Evolutionary conservation across 2,888 invertebrate species (phyloP).

Genomic region (Acholoe squamosa): DNA sequence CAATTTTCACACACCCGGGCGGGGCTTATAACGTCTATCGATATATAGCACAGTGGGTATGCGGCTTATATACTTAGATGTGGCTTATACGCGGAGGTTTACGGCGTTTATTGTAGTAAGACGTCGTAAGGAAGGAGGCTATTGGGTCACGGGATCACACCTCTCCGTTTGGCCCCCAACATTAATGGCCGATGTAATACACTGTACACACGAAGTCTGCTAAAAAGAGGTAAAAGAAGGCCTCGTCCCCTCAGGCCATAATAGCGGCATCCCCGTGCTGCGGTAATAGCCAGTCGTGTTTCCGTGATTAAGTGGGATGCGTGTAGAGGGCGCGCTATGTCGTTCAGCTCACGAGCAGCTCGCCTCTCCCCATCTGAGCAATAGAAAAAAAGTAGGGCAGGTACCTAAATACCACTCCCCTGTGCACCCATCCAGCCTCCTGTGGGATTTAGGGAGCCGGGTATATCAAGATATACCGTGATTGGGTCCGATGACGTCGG

Average conservation of each 20-base stretch:
- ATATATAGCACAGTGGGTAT: too few relatives aligned
- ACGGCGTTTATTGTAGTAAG: not conserved
- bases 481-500: not conserved
- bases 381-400: too few relatives aligned
- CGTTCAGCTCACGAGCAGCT: not conserved
- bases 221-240: constrained; percentile 3
- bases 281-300: not conserved
- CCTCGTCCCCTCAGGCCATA: not conserved
- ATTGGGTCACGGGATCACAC: not conserved
- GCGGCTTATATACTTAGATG: too few relatives aligned
- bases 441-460: too few relatives aligned
- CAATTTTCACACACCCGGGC: too few relatives aligned
- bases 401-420: too few relatives aligned
- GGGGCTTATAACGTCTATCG: too few relatives aligned
- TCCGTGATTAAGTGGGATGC: not conserved
- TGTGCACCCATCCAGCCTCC: too few relatives aligned
- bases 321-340: not conserved
- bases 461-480: not conserved
- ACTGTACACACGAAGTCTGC: not conserved
- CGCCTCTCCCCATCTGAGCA: too few relatives aligned
- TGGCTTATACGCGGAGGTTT: not conserved
- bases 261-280: not conserved
- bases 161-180: not conserved
- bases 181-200: constrained; percentile 20
- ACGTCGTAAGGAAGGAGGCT: not conserved